Evolutionary conservation across 1,140 invertebrate species (phyloP).

Genomic region (Formica selysi): DNA sequence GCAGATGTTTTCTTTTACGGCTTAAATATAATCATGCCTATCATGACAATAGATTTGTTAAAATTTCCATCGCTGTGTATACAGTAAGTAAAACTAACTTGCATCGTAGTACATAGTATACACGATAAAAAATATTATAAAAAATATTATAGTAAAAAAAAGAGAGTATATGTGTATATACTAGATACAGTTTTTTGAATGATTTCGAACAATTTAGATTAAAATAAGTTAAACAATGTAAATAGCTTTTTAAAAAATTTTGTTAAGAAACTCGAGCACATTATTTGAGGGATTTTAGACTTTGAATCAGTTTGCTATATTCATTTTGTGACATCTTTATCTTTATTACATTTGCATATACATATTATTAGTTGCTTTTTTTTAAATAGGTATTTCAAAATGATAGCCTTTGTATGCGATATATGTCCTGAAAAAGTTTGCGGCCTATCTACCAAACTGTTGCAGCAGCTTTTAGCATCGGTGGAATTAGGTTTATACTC

Average conservation of each 20-base stretch:
- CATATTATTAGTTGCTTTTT: slow-evolving; percentile 42
- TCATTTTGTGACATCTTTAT: not conserved
- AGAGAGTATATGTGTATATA: not conserved
- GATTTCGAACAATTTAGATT: not conserved
- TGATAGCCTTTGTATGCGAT: slow-evolving; percentile 90
- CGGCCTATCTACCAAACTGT: slow-evolving; percentile 87
- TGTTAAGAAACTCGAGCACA: not conserved
- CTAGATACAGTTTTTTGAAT: not conserved
- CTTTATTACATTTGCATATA: not conserved
- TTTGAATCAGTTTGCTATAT: not conserved
- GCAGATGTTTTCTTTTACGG: slow-evolving; percentile 91
- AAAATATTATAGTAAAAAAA: not conserved
- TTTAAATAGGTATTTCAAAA: slow-evolving; percentile 85
- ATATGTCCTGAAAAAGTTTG: slow-evolving; percentile 89
- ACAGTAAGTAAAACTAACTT: slow-evolving; percentile 84
- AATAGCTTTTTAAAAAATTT: not conserved
- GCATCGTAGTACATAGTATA: not conserved
- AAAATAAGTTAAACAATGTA: not conserved
- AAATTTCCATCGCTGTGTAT: slow-evolving; percentile 90
- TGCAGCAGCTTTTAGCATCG: slow-evolving; percentile 88
- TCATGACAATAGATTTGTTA: slow-evolving; percentile 92
- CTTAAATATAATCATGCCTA: slow-evolving; percentile 91
- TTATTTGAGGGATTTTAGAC: not conserved
- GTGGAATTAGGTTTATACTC: slow-evolving; percentile 90
- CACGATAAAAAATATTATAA: not conserved